Percentiles rank a stretch among this genome's conserved stretches.
phyloP scores from a whole-genome alignment of 35 echinoderm and acorn worm genomes.

The Chiridota heheva region DNA sequence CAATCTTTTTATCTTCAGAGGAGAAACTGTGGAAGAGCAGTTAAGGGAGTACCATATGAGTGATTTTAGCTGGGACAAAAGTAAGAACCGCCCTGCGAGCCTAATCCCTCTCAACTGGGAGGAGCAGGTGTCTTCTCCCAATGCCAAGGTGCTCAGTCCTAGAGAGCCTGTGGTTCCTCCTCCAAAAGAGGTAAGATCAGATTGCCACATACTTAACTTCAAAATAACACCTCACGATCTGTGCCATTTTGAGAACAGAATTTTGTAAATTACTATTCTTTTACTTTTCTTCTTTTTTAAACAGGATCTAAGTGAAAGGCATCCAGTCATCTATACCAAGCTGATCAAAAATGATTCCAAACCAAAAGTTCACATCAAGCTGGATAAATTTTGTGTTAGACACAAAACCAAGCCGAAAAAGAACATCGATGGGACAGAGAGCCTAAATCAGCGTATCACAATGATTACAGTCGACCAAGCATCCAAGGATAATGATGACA shows the following conservation, averaged over 20 bases:
- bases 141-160: conserved; percentile 66
- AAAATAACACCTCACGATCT: not conserved
- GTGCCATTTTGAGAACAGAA: not conserved
- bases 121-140: conserved; percentile 70
- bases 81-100: not conserved
- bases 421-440: conserved; percentile 77
- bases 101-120: conserved; percentile 85
- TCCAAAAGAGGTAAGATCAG: conserved; percentile 55
- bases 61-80: not conserved
- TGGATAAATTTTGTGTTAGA: conserved; percentile 67
- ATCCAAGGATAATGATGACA: conserved; percentile 55
- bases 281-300: conserved; percentile 1
- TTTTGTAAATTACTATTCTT: not conserved
- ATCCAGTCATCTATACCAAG: conserved; percentile 85
- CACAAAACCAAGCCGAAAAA: conserved; percentile 67
- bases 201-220: not conserved
- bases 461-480: conserved; percentile 76
- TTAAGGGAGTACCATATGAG: not conserved
- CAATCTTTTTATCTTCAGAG: too few species aligned
- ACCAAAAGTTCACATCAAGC: conserved; percentile 63
- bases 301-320: conserved; percentile 82
- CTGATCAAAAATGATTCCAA: conserved; percentile 48
- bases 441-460: conserved; percentile 81
- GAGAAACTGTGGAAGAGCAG: too few species aligned
- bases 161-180: conserved; percentile 25